Percentiles rank a stretch among this genome's conserved stretches.
Evolutionary conservation across 1,140 invertebrate genomes (phyloP).

Genomic region (Agraylea sexmaculata): DNA sequence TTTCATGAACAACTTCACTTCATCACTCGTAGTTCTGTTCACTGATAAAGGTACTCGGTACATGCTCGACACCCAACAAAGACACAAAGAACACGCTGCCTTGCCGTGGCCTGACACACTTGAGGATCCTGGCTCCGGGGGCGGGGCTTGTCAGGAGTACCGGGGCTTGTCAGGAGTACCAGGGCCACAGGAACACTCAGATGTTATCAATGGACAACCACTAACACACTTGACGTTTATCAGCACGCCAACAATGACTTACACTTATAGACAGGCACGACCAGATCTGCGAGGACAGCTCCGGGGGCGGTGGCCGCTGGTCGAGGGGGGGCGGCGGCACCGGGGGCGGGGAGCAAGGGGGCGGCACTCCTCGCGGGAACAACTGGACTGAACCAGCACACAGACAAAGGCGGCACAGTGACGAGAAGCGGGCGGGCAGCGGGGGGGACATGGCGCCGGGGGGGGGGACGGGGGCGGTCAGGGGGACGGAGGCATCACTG

Average conservation of each 20-base stretch:
- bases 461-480: background rate
- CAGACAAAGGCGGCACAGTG: constrained; percentile 8
- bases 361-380: background rate
- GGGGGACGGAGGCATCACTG: background rate
- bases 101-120: too few species aligned
- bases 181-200: background rate
- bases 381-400: too few species aligned
- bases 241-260: background rate
- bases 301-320: background rate
- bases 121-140: too few species aligned
- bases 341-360: background rate
- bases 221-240: background rate
- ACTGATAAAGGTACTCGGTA: too few species aligned
- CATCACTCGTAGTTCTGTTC: too few species aligned
- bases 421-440: background rate
- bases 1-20: too few species aligned
- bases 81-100: too few species aligned
- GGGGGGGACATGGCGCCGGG: background rate
- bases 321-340: background rate
- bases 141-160: too few species aligned
- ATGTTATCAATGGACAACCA: background rate
- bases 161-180: background rate
- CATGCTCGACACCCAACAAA: too few species aligned
- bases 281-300: background rate
- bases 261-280: constrained; percentile 2